Conservation (phyloP, 2,113 vertebrate species). For the Oryzias melastigma region DNA sequence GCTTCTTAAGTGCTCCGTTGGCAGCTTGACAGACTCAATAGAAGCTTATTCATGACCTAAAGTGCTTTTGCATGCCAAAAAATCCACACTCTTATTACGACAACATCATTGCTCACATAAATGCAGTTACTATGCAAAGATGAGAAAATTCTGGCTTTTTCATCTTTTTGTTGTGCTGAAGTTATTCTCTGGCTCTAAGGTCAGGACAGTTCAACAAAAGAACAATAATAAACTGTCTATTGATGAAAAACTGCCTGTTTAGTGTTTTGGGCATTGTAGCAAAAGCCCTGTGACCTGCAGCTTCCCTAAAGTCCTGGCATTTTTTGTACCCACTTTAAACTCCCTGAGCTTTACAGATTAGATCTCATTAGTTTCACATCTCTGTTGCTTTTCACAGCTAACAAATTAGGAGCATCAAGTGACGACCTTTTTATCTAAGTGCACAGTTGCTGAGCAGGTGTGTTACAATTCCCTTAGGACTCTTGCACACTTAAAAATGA, state of each 20-base stretch:
- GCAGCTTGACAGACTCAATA: constrained; percentile 19
- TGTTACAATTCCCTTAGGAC: constrained; percentile 10
- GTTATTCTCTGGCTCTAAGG: background rate
- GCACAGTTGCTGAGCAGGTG: constrained; percentile 31
- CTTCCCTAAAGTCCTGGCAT: too few relatives aligned
- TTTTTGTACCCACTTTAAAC: too few relatives aligned
- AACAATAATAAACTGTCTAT: background rate
- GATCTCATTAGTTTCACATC: constrained; percentile 9
- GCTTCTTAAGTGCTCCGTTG: constrained; percentile 18
- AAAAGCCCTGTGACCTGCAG: too few relatives aligned
- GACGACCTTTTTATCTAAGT: constrained; percentile 28
- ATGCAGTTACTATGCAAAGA: background rate
- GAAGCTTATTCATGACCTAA: constrained; percentile 21
- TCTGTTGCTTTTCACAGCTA: background rate
- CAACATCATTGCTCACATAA: constrained; percentile 4
- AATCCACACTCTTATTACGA: constrained; percentile 1
- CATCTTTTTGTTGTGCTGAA: constrained; percentile 4
- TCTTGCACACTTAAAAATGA: too few relatives aligned
- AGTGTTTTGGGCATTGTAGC: too few relatives aligned
- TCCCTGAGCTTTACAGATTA: background rate
- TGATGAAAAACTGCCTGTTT: too few relatives aligned
- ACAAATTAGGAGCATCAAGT: constrained; percentile 4
- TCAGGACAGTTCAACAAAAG: background rate
- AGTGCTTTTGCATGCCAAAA: constrained; percentile 2
- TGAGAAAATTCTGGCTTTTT: background rate